Percentiles rank a stretch among this genome's conserved stretches.
Conservation (phyloP, 2,113 vertebrate genomes). For the Hyaena hyaena region DNA sequence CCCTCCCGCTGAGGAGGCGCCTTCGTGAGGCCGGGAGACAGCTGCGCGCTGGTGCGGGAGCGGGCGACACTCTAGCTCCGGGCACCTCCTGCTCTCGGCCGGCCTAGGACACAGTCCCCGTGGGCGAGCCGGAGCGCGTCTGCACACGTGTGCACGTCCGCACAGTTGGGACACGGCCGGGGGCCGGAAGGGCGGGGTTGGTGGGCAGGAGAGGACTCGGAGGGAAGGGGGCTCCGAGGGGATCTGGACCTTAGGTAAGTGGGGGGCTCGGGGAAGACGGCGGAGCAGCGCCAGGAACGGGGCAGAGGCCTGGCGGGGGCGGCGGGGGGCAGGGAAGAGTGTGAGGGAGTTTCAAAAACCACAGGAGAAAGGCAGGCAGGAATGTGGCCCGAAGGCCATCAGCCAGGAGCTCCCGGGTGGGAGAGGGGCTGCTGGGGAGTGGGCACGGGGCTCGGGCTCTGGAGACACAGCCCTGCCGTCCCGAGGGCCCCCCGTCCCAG, state of each 20-base stretch:
- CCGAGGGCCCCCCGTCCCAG: not conserved
- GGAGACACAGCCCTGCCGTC: not conserved
- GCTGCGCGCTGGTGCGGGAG: not conserved
- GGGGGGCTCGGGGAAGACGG: not conserved
- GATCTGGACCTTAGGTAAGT: not conserved
- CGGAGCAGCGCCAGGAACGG: not conserved
- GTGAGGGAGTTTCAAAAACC: not conserved
- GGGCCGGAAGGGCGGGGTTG: not conserved
- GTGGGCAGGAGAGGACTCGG: not conserved
- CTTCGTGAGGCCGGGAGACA: not conserved
- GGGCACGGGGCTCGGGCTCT: not conserved
- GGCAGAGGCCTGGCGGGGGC: not conserved
- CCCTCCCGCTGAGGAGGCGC: no score
- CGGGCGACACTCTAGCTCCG: not conserved
- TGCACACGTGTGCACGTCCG: fast-evolving
- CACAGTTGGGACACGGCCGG: fast-evolving
- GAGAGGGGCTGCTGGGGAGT: not conserved
- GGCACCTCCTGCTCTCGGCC: not conserved
- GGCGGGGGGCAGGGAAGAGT: not conserved
- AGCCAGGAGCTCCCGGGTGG: not conserved
- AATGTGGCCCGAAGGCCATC: not conserved
- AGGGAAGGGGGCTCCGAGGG: not conserved
- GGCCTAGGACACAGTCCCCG: not conserved
- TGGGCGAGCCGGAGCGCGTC: not conserved
- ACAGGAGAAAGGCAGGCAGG: not conserved